Evolutionary conservation across 2,797 vertebrate species (phyloP).

Genomic region (Xiphophorus birchmanni): DNA sequence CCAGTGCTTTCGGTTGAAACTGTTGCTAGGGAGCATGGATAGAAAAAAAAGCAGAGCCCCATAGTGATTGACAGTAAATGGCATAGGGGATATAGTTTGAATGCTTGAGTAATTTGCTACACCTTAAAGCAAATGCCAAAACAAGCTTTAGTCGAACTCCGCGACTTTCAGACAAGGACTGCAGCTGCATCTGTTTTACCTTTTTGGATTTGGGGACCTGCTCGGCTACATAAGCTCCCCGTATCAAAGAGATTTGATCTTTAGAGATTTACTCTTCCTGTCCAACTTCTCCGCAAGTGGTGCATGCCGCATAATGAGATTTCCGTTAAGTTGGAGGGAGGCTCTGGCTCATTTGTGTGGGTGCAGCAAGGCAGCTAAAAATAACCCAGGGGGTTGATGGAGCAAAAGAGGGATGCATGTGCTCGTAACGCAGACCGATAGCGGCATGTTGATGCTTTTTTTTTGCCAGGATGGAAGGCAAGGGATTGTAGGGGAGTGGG

Average conservation of each 20-base stretch:
- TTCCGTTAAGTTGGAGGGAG: slow-evolving; percentile 51
- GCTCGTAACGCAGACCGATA: slow-evolving; percentile 35
- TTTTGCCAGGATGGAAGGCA: slow-evolving; percentile 4
- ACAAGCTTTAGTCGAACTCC: slow-evolving; percentile 24
- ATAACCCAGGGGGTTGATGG: slow-evolving; percentile 63
- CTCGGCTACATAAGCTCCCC: slow-evolving; percentile 33
- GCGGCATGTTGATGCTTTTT: slow-evolving; percentile 6
- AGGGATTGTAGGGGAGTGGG: slow-evolving; percentile 4
- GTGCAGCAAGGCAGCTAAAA: slow-evolving; percentile 74
- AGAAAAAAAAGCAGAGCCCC: neutral
- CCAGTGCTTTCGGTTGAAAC: neutral
- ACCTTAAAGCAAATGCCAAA: slow-evolving; percentile 16
- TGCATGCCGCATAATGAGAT: slow-evolving; percentile 55
- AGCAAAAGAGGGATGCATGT: slow-evolving; percentile 37
- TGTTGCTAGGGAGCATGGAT: neutral
- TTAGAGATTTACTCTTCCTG: slow-evolving; percentile 41
- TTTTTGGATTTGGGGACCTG: slow-evolving; percentile 39
- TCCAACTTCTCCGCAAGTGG: slow-evolving; percentile 49
- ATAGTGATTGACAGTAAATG: slow-evolving; percentile 54
- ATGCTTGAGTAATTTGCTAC: slow-evolving; percentile 42
- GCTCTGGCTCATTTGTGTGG: slow-evolving; percentile 67
- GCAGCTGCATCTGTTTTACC: slow-evolving; percentile 35
- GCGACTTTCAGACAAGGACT: slow-evolving; percentile 9
- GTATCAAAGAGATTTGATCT: slow-evolving; percentile 59
- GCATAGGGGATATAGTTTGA: slow-evolving; percentile 51